Evolutionary conservation across 2,888 invertebrate species (phyloP).

Genomic region (Micropterix aruncella): DNA sequence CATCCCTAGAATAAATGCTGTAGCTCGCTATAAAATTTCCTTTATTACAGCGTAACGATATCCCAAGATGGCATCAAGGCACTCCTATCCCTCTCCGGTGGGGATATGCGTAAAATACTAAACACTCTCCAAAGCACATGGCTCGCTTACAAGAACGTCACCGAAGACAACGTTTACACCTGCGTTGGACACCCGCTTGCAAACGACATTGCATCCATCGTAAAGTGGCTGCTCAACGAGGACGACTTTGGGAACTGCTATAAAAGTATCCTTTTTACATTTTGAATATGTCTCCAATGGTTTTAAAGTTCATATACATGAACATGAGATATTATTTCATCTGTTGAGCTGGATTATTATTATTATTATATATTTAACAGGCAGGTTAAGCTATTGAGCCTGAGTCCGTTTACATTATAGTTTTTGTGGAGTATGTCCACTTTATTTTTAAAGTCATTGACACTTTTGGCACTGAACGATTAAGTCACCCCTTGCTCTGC

Average conservation of each 20-base stretch:
- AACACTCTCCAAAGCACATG: conserved; percentile 95
- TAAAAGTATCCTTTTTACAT: conserved; percentile 54
- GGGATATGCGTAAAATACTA: conserved; percentile 96
- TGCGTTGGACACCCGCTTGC: conserved; percentile 95
- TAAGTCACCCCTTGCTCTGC: no score
- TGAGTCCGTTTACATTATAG: no score
- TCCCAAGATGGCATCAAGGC: conserved; percentile 84
- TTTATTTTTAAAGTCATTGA: no score
- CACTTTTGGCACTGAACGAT: no score
- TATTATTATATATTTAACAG: no score
- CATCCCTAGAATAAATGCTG: no score
- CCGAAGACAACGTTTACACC: conserved; percentile 80
- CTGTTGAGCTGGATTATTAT: no score
- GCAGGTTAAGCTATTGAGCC: no score
- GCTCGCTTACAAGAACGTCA: conserved; percentile 80
- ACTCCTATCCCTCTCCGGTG: conserved; percentile 75
- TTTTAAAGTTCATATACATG: no score
- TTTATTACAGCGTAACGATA: conserved; percentile 53
- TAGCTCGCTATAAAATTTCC: conserved; percentile 5
- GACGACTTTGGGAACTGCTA: conserved; percentile 62
- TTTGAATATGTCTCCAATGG: no score
- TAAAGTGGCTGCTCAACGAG: conserved; percentile 76
- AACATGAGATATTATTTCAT: no score
- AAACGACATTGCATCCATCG: conserved; percentile 74
- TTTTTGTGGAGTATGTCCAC: no score